phyloP scores from a whole-genome alignment of 2,113 vertebrate genomes.

The Myodes glareolus region DNA sequence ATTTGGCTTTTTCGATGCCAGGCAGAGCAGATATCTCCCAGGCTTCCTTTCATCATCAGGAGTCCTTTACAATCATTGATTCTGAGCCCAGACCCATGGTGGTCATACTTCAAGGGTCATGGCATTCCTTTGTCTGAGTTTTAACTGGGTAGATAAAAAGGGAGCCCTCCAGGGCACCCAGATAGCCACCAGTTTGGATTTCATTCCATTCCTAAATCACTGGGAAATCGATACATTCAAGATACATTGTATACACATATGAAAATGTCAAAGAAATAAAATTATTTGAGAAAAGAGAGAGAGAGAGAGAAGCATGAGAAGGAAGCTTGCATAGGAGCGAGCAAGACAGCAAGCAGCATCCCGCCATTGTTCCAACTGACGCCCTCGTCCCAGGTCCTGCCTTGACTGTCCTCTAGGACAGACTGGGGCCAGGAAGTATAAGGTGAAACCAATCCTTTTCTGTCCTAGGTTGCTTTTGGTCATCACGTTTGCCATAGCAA shows the following conservation, averaged over 20 bases:
- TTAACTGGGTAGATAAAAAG: not conserved
- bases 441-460: not conserved
- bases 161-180: not conserved
- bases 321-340: too few species aligned
- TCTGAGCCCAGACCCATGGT: not conserved
- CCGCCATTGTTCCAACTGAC: not conserved
- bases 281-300: not conserved
- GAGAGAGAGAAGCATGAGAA: too few species aligned
- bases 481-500: not conserved
- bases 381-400: not conserved
- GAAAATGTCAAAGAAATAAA: not conserved
- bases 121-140: not conserved
- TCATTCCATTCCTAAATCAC: conserved; percentile 3
- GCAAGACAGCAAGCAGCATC: not conserved
- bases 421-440: not conserved
- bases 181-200: not conserved
- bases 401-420: not conserved
- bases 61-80: not conserved
- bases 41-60: not conserved
- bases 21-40: not conserved
- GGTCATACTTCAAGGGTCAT: not conserved
- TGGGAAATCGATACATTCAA: not conserved
- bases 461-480: not conserved
- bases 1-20: conserved; percentile 17
- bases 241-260: not conserved